Percentiles rank a stretch among this genome's conserved stretches.
phyloP scores from a whole-genome alignment of 1,140 invertebrate species.

The Megalopta genalis region DNA sequence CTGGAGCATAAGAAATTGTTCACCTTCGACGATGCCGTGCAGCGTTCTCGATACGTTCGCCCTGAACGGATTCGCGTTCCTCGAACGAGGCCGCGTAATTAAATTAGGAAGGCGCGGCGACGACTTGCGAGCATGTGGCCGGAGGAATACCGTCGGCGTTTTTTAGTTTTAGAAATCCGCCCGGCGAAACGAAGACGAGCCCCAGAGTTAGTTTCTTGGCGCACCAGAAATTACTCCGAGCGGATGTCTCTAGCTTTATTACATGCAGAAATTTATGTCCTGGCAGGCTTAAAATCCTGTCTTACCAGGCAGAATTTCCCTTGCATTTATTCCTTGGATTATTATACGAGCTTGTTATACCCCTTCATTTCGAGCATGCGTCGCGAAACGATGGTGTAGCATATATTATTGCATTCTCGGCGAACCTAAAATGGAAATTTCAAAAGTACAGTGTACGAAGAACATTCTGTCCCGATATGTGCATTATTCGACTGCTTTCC shows the following conservation, averaged over 20 bases:
- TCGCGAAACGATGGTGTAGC: neutral
- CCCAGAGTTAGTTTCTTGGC: neutral
- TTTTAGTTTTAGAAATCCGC: neutral
- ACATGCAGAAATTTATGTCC: constrained; percentile 18
- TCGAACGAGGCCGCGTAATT: neutral
- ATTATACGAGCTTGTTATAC: neutral
- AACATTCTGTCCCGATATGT: no score
- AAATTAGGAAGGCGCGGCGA: neutral
- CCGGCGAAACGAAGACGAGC: neutral
- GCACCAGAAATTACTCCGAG: constrained; percentile 19
- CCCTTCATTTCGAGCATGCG: neutral
- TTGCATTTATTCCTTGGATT: constrained; percentile 5
- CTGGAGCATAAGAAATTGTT: neutral
- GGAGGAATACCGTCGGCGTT: no score
- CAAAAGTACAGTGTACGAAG: no score
- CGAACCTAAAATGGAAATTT: no score
- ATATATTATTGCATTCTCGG: neutral
- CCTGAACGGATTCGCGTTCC: no score
- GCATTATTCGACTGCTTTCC: no score
- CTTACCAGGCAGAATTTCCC: neutral
- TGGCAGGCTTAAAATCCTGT: constrained; percentile 1
- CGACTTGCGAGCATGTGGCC: neutral
- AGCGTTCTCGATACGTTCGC: no score
- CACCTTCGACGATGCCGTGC: no score
- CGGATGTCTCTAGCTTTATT: constrained; percentile 36